Evolutionary conservation across 2,888 invertebrate genomes (phyloP), one percentile per base, ranked within the genome.

Genomic region (Drosophila mimica): DNA sequence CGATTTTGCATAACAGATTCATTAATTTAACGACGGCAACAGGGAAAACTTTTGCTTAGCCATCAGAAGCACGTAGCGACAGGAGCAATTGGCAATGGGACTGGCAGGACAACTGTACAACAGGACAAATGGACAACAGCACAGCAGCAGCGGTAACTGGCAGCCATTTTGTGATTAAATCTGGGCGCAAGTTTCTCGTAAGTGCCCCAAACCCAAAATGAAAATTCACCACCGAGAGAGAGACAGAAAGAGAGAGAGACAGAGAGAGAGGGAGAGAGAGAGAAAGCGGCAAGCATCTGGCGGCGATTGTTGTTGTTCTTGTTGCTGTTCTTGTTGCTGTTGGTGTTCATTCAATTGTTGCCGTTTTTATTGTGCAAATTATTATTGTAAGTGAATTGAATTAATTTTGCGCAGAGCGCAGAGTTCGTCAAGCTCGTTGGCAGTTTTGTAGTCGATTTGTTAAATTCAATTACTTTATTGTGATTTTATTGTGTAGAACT

Each of bases 311-410:
- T 30, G 46, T 46, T 15, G 17, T 48, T 64, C 46, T 28, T 65
- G 56, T 38, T 59, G 33, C 38, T 64, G 66, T 15, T 52, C 34
- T 43, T 53, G 58, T 28, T 62, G 65, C 38, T 76, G 63, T 25
- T 57, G 70, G 57, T 72, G 69, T 43, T 74, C 71, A 74, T 74
- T 74, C 82, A 88, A 86, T 87, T 84, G 81, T 85, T 87, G 78
- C 74, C 78, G 73, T 84, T 87, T 80, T 89, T 87, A 87, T 89
- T 87, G 87, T 88, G 83, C 88, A 89, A 88, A 89, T 89, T 88
- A 88, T 88, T 88, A 89, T 89, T 89, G 84, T 83, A 75, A 89
- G 85, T 80, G 83, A 88, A 89, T 88, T 85, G 82, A 88, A 89
- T 88, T 88, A 85, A 89, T 87, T 87, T 80, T 68, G 77, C 60